phyloP scores from a whole-genome alignment of 1,140 invertebrate genomes.

The Physella acuta region DNA sequence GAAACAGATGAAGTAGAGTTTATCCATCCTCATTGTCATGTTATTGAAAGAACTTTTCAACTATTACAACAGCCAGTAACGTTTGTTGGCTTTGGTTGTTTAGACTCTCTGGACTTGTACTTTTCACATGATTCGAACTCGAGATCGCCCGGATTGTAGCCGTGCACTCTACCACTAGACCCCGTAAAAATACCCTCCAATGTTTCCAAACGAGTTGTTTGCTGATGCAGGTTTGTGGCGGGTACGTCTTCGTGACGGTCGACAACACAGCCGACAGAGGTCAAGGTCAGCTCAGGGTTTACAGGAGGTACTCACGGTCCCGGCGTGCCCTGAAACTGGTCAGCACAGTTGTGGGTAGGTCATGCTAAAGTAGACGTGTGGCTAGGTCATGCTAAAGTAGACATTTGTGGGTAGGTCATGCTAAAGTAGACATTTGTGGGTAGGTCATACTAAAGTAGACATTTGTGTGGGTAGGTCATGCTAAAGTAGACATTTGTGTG shows the following conservation, averaged over 20 bases:
- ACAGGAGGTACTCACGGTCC: neutral
- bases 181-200: neutral
- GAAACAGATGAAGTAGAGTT: too few species aligned
- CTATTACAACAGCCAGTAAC: neutral
- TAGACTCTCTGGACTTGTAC: neutral
- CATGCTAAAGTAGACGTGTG: neutral
- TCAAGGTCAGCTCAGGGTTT: neutral
- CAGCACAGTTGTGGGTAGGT: neutral
- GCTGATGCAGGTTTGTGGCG: neutral
- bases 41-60: neutral
- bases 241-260: neutral
- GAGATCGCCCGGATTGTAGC: too few species aligned
- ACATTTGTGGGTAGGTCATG: neutral
- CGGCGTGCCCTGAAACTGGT: neutral
- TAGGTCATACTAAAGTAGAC: neutral
- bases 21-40: neutral
- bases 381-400: neutral
- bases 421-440: neutral
- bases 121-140: neutral
- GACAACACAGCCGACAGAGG: neutral
- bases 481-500: too few species aligned
- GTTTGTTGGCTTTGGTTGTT: neutral
- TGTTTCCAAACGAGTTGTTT: neutral
- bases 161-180: too few species aligned
- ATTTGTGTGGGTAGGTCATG: neutral